Evolutionary conservation across 2,113 vertebrate genomes (phyloP).

Genomic region (Podarcis muralis): DNA sequence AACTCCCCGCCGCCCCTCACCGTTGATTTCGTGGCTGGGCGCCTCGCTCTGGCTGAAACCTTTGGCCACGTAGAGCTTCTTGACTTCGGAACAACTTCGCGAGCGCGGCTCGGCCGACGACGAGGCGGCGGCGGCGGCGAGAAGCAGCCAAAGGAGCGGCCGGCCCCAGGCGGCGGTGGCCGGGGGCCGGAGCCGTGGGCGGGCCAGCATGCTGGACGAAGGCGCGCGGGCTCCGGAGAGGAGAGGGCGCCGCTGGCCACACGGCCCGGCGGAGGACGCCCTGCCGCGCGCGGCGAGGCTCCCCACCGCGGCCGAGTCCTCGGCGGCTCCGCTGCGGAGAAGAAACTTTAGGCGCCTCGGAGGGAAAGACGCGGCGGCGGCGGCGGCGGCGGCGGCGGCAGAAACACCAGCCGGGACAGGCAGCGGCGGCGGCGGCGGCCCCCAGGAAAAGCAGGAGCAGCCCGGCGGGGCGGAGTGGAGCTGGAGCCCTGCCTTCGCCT

Average conservation of each 20-base stretch:
- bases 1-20: conserved; percentile 71
- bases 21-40: conserved; percentile 85
- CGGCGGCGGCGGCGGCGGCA: conserved; percentile 53
- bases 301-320: not conserved
- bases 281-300: not conserved
- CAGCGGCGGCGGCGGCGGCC: conserved; percentile 58
- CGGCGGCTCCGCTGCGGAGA: not conserved
- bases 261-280: conserved; percentile 14
- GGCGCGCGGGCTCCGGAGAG: not conserved
- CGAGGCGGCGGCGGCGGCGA: conserved; percentile 50
- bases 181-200: conserved; percentile 47
- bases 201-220: not conserved
- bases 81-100: conserved; percentile 90
- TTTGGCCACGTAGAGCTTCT: conserved; percentile 85
- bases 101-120: conserved; percentile 78
- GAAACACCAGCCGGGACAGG: conserved; percentile 43
- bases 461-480: conserved; percentile 63
- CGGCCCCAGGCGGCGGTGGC: conserved; percentile 58
- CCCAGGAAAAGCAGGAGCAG: conserved; percentile 67
- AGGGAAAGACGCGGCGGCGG: conserved; percentile 48
- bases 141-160: conserved; percentile 70
- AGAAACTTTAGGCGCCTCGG: not conserved
- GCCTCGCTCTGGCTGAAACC: conserved; percentile 91
- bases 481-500: conserved; percentile 54
- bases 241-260: not conserved